Conservation (phyloP, 2,113 vertebrate genomes). For the Corvus hawaiiensis region DNA sequence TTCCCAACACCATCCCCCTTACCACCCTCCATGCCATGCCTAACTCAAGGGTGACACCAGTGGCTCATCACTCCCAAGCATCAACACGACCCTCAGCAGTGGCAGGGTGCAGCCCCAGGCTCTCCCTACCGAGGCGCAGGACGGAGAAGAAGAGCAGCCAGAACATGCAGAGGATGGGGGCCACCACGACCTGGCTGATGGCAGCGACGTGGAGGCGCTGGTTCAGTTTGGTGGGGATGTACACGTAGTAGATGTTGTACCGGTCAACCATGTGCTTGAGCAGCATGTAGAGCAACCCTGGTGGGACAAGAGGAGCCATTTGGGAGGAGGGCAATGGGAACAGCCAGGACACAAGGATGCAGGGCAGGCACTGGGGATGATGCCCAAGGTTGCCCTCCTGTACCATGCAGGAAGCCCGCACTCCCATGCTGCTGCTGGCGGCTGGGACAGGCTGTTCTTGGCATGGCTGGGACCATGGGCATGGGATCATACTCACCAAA, state of each 20-base stretch:
- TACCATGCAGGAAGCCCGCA: neutral
- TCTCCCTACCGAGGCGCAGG: conserved; percentile 83
- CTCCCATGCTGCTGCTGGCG: neutral
- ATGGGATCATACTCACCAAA: conserved; percentile 81
- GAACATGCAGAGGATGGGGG: conserved; percentile 90
- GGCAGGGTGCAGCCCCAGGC: fast-evolving
- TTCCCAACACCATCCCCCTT: neutral
- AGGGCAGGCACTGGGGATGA: neutral
- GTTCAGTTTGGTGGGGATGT: conserved; percentile 90
- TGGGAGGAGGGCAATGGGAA: neutral
- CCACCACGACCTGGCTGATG: conserved; percentile 86
- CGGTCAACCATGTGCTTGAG: conserved; percentile 96
- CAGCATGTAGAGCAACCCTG: conserved; percentile 90
- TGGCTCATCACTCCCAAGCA: fast-evolving
- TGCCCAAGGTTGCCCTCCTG: neutral
- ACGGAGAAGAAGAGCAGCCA: conserved; percentile 98
- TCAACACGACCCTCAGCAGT: neutral
- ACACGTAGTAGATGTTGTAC: conserved; percentile 97
- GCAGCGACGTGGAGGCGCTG: conserved; percentile 87
- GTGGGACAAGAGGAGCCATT: neutral
- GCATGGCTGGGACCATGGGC: fast-evolving
- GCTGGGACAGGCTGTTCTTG: neutral
- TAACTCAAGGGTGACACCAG: neutral
- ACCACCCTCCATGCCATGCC: neutral
- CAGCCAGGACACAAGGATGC: neutral